Percentiles rank a stretch among this genome's conserved stretches.
Conservation (phyloP, 1,140 invertebrate species). For the Lepidurus couesii region DNA sequence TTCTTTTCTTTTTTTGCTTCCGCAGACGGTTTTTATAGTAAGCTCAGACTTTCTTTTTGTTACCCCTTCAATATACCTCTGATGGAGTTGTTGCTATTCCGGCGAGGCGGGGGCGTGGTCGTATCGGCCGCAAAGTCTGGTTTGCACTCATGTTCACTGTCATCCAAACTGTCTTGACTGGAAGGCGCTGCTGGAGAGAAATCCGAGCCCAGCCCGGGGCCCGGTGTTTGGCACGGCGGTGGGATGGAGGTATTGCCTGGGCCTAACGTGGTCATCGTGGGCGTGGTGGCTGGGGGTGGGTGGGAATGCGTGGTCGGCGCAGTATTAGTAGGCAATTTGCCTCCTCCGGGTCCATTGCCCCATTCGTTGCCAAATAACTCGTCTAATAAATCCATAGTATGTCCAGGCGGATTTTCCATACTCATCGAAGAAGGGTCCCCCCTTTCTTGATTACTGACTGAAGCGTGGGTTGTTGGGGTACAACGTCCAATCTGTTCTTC, state of each 20-base stretch:
- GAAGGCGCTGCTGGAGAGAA: constrained; percentile 34
- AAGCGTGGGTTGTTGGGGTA: not conserved
- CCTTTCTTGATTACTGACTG: not conserved
- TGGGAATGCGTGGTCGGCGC: not conserved
- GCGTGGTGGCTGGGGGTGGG: constrained; percentile 14
- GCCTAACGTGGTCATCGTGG: constrained; percentile 24
- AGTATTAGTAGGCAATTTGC: constrained; percentile 20
- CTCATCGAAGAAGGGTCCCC: not conserved
- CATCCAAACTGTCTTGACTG: constrained; percentile 32
- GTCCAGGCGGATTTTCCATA: constrained; percentile 21
- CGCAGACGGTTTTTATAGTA: not conserved
- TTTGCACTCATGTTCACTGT: constrained; percentile 33
- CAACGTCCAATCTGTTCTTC: constrained; percentile 7
- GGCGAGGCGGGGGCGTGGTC: constrained; percentile 33
- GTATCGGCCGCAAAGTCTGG: constrained; percentile 35
- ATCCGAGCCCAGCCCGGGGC: constrained; percentile 25
- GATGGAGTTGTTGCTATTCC: constrained; percentile 36
- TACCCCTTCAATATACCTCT: constrained; percentile 32
- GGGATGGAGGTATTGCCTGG: constrained; percentile 26
- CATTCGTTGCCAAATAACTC: constrained; percentile 36
- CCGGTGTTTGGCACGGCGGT: constrained; percentile 32
- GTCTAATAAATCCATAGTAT: constrained; percentile 36
- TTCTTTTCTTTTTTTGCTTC: not conserved
- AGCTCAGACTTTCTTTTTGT: not conserved
- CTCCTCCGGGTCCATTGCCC: constrained; percentile 27